Evolutionary conservation across 2,113 vertebrate species (phyloP).

Genomic region (Xenopus tropicalis): UCB_Xtro_10.0 CM004446.2:125675501-125676000

Average conservation of each 20-base stretch:
- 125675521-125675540: background rate
- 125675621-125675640: background rate
- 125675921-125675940: too few species aligned
- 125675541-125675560: background rate
- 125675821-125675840: conserved; percentile 5
- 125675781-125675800: background rate
- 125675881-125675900: too few species aligned
- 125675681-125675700: background rate
- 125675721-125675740: background rate
- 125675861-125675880: too few species aligned
- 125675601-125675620: background rate
- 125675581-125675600: conserved; percentile 8
- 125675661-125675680: background rate
- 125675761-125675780: background rate
- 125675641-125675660: background rate
- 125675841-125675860: background rate
- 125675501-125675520: background rate
- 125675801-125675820: background rate
- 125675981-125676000: too few species aligned
- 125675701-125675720: background rate
- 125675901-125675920: too few species aligned
- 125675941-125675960: too few species aligned
- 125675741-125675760: background rate
- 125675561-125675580: background rate
- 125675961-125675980: too few species aligned